Evolutionary conservation across 2,113 vertebrate species (phyloP), one percentile per base, ranked within the genome.

Genomic region (Myiozetetes cayanensis): DNA sequence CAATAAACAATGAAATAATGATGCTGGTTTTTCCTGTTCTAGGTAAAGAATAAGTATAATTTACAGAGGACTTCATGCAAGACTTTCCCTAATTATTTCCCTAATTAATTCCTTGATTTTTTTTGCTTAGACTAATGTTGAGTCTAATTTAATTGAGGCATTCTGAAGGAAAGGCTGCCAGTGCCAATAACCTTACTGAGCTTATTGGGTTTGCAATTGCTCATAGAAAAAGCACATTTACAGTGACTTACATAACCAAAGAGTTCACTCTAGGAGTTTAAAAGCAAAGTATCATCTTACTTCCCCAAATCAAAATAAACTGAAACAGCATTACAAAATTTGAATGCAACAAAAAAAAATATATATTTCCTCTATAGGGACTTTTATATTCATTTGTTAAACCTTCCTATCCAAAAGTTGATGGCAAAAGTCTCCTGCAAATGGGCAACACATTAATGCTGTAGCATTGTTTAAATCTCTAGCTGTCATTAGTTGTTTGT

Each of bases 81-180:
- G 87, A 71, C 53, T 66, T 89, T 56, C 21, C 22, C 22, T 90
- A 83, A 74, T 94, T 91, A 76, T 66, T 90, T 65, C 19, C 39
- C 31, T 88, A 85, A 84, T 94, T 93, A 83, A 43, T 88, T 84
- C 27, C 27, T 83, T 91, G 85, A 58, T 61, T 72, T 66, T 66
- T 66, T 79, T 61, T 67, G 4, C 23, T 91, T 65, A 55, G 74
- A 24, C 37, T 79, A 58, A 75, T 79, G 74, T 39, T 88, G 41
- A 66, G 22, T 73, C 82, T 46, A 66, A 94, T 95, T 89, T 89
- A 93, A 83, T 84, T 84, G 88, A 68, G 63, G 30, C 33, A 50
- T 53, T 94, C 35, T 94, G 55, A 93, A 81, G 18, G 33, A 70
- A 91, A 81, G 43, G 12, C 41, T 94, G 61, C 44, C 47, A 93